Evolutionary conservation across 2,888 invertebrate species (phyloP).

Genomic region (Anoplius nigerrimus): DNA sequence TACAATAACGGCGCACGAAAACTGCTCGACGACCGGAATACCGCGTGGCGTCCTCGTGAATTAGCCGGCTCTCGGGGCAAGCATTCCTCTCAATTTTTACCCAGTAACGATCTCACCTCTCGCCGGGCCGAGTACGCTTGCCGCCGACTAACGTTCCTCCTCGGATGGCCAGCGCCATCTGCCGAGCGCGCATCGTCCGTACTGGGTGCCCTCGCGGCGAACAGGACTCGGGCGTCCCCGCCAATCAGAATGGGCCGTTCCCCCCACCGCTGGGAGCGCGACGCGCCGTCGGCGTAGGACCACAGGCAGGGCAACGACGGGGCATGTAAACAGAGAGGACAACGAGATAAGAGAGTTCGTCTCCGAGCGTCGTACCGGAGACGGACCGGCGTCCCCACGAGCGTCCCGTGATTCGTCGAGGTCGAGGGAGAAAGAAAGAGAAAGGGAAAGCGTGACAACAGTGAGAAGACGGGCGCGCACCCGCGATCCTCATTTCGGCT

Average conservation of each 20-base stretch:
- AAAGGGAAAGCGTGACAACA: constrained; percentile 3
- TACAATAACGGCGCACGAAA: no score
- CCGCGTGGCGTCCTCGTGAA: no score
- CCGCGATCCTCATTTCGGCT: no score
- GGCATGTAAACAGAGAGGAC: constrained; percentile 36
- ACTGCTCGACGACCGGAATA: no score
- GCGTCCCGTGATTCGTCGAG: constrained; percentile 13
- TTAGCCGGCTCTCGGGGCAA: no score
- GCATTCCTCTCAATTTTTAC: no score
- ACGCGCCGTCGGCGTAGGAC: constrained; percentile 15
- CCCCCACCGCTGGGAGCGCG: background rate
- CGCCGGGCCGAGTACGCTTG: background rate
- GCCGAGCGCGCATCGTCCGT: background rate
- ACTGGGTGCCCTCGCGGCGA: background rate
- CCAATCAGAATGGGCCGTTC: background rate
- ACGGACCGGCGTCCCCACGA: constrained; percentile 27
- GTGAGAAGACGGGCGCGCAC: background rate
- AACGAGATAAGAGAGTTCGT: constrained; percentile 40
- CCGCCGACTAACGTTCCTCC: background rate
- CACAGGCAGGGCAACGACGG: constrained; percentile 29
- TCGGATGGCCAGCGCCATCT: constrained; percentile 4
- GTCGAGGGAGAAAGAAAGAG: constrained; percentile 9
- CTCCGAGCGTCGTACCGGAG: constrained; percentile 29
- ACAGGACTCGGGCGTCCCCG: background rate
- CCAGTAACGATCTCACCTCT: no score